phyloP scores from a whole-genome alignment of 2,797 vertebrate species.

The Argya squamiceps region DNA sequence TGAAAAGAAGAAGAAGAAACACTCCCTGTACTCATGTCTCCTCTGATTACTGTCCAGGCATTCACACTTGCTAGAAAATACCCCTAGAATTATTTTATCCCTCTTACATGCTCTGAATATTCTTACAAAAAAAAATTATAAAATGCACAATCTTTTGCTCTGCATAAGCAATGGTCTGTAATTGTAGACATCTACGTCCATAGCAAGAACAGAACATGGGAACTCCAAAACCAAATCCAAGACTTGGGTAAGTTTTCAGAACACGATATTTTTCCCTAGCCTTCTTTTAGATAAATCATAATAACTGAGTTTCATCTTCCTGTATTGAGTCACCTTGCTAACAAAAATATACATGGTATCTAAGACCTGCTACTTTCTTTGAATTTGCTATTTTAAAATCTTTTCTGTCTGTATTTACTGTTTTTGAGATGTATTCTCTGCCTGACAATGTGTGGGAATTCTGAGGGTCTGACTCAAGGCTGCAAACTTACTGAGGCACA shows the following conservation, averaged over 20 bases:
- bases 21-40: not conserved
- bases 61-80: not conserved
- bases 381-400: not conserved
- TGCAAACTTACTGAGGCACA: not conserved
- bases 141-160: not conserved
- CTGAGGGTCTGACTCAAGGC: not conserved
- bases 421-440: not conserved
- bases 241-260: not conserved
- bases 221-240: not conserved
- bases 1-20: not conserved
- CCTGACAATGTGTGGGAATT: not conserved
- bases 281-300: not conserved
- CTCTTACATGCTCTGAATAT: not conserved
- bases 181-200: accelerated
- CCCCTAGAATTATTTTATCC: not conserved
- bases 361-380: not conserved
- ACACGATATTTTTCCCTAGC: not conserved
- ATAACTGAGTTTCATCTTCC: not conserved
- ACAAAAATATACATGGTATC: not conserved
- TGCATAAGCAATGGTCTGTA: accelerated
- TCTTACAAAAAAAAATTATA: not conserved
- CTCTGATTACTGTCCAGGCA: not conserved
- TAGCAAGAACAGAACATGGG: not conserved
- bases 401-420: not conserved
- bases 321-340: not conserved